Conservation (phyloP, 2,113 vertebrate species). For the Arenaria interpres region DNA sequence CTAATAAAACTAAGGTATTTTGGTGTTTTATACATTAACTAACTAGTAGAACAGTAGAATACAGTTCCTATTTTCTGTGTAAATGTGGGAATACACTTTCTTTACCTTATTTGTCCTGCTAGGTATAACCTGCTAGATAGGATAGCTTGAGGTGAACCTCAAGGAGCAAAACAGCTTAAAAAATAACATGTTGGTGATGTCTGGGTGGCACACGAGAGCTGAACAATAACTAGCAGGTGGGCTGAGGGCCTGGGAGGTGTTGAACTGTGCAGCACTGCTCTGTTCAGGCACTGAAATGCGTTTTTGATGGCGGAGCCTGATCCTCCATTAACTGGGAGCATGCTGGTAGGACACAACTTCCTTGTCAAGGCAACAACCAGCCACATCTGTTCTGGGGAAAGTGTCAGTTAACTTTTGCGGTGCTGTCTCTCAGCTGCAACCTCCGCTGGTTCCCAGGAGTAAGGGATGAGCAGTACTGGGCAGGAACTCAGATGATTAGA, state of each 20-base stretch:
- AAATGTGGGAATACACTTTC: background rate
- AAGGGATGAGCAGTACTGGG: background rate
- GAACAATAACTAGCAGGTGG: background rate
- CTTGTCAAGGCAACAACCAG: background rate
- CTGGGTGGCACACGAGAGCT: background rate
- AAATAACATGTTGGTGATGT: fast-evolving
- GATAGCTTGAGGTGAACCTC: background rate
- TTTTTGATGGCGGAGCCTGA: background rate
- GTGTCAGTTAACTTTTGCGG: background rate
- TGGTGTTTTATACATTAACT: background rate
- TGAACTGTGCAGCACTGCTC: background rate
- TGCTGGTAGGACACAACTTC: background rate
- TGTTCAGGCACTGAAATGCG: background rate
- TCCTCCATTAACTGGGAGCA: background rate
- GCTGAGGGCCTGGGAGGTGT: background rate
- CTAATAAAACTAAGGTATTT: background rate
- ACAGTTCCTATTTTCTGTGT: background rate
- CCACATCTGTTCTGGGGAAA: background rate
- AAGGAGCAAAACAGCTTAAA: background rate
- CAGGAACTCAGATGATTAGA: background rate
- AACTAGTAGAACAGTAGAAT: background rate
- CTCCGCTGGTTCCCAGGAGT: background rate
- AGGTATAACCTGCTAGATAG: background rate
- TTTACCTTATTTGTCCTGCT: background rate
- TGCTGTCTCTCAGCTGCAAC: background rate